Percentiles rank a stretch among this genome's conserved stretches.
Conservation (phyloP, 2,113 vertebrate genomes). For the Tyto alba region DNA sequence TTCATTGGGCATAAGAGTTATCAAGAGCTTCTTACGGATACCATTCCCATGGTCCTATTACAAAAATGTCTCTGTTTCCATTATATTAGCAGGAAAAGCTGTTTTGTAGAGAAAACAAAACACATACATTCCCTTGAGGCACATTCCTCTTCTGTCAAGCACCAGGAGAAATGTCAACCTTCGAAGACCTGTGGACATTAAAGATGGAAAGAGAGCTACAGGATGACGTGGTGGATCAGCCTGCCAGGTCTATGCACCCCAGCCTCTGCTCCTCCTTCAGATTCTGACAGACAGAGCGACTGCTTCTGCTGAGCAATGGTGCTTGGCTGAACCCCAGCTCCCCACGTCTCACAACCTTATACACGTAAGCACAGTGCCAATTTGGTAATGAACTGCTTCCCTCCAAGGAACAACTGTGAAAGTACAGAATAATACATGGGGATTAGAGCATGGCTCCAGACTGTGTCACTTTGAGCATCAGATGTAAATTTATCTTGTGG, state of each 20-base stretch:
- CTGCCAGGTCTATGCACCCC: neutral
- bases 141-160: neutral
- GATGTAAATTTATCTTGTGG: neutral
- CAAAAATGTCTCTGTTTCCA: neutral
- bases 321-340: neutral
- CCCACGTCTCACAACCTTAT: neutral
- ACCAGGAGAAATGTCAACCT: neutral
- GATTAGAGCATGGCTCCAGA: neutral
- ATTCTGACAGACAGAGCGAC: neutral
- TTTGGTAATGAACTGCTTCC: neutral
- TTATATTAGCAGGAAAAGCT: neutral
- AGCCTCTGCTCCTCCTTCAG: neutral
- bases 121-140: neutral
- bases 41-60: neutral
- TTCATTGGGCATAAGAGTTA: neutral
- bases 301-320: neutral
- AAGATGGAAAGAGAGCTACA: neutral
- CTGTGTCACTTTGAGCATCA: too few species aligned
- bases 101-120: neutral
- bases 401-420: neutral
- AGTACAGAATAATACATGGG: neutral
- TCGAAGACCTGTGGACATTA: neutral
- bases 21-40: neutral
- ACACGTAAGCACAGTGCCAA: fast-evolving
- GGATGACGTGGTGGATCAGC: too few species aligned